These are phyloP conservation scores for Porites divaricata DNA, from an alignment of 92 coral and sea anemone genomes.

Conservation along the genomic window DNA sequence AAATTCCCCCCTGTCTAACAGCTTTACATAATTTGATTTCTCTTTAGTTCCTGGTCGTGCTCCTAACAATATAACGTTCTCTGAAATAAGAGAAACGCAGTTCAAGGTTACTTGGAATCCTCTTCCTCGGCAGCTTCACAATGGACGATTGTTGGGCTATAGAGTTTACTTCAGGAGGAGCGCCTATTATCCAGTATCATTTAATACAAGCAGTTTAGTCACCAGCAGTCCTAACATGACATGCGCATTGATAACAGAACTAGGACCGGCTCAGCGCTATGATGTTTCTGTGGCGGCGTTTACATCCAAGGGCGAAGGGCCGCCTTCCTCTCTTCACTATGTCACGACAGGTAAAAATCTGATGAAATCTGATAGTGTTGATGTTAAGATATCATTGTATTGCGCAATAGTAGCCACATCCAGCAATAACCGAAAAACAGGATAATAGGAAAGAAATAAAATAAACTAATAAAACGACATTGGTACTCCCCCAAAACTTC, in stretches of 20 bases:
- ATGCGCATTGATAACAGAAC: background rate
- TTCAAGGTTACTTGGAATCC: background rate
- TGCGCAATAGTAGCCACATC: too few relatives aligned
- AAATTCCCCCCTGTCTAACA: too few relatives aligned
- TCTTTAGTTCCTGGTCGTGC: conserved; percentile 13
- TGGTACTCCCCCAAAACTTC: too few relatives aligned
- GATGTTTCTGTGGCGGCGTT: background rate
- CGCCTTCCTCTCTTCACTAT: background rate
- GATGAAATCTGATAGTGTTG: too few relatives aligned
- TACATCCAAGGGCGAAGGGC: conserved; percentile 5
- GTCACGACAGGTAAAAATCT: conserved; percentile 11
- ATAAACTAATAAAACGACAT: too few relatives aligned
- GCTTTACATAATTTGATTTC: background rate
- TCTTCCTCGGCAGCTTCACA: conserved; percentile 2
- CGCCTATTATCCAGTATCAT: background rate
- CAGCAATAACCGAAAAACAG: too few relatives aligned
- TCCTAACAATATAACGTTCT: background rate
- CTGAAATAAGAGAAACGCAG: background rate
- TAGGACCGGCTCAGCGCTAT: conserved; percentile 5
- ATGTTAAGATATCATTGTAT: too few relatives aligned
- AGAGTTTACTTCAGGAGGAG: background rate
- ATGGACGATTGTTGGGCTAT: conserved; percentile 12
- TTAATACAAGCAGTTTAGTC: background rate
- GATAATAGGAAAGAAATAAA: too few relatives aligned
- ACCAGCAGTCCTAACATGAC: background rate